Evolutionary conservation across 1,140 invertebrate genomes (phyloP).

Genomic region (Cotesia chilonis): DNA sequence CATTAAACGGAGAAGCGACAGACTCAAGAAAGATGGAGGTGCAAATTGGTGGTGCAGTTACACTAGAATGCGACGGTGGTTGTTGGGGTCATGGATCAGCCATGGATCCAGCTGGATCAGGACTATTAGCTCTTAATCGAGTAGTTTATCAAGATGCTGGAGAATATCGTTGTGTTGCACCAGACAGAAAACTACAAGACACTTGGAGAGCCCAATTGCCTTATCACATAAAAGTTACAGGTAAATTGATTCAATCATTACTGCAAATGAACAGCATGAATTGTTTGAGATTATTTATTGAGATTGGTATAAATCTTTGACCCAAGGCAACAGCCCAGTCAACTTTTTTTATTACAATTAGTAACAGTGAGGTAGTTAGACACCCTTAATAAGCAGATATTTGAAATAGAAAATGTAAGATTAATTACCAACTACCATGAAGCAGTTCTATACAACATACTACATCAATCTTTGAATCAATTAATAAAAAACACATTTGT

Average conservation of each 20-base stretch:
- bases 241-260: conserved; percentile 54
- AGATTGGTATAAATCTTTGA: no score
- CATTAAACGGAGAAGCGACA: conserved; percentile 64
- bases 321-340: no score
- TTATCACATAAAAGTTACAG: conserved; percentile 68
- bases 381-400: no score
- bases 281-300: no score
- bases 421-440: no score
- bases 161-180: conserved; percentile 77
- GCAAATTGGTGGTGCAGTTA: conserved; percentile 83
- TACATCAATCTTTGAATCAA: no score
- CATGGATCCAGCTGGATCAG: conserved; percentile 70
- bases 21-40: conserved; percentile 77
- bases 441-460: no score
- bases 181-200: conserved; percentile 67
- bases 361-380: no score
- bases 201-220: conserved; percentile 65
- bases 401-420: no score
- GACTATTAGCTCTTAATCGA: conserved; percentile 71
- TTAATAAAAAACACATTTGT: no score
- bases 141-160: conserved; percentile 81
- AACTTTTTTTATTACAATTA: no score
- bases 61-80: conserved; percentile 79
- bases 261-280: no score
- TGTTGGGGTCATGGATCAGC: conserved; percentile 71